These are phyloP conservation scores for Drosophila mettleri DNA, from an alignment of 2,888 invertebrate species.

Conservation along the genomic window DNA sequence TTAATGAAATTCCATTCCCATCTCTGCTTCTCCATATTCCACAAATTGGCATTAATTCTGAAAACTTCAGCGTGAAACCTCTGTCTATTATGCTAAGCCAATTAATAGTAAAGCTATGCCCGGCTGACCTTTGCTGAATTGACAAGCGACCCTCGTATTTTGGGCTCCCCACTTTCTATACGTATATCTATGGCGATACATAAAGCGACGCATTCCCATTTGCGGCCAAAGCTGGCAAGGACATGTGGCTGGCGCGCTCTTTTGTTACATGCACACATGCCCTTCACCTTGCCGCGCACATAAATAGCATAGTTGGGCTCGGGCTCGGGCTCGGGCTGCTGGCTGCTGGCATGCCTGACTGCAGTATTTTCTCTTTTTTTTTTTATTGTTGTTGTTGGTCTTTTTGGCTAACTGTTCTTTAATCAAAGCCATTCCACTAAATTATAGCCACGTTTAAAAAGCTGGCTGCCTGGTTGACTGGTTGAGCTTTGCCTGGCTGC, in stretches of 20 bases:
- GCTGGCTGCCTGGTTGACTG: conserved; percentile 11
- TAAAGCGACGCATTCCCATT: conserved; percentile 31
- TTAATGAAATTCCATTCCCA: background rate
- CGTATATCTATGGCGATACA: conserved; percentile 17
- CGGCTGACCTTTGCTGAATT: background rate
- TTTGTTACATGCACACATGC: conserved; percentile 24
- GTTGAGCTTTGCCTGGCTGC: conserved; percentile 9
- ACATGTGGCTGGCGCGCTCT: conserved; percentile 44
- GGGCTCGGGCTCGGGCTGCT: too few relatives aligned
- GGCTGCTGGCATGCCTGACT: conserved; percentile 25
- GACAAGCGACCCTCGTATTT: conserved; percentile 34
- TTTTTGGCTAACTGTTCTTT: conserved; percentile 39
- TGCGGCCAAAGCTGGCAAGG: conserved; percentile 47
- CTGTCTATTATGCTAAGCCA: conserved; percentile 4
- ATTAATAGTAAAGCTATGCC: background rate
- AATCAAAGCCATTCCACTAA: conserved; percentile 53
- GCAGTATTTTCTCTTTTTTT: too few relatives aligned
- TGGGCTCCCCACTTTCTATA: background rate
- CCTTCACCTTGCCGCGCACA: conserved; percentile 63
- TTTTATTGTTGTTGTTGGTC: too few relatives aligned
- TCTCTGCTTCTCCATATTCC: background rate
- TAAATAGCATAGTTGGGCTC: conserved; percentile 31
- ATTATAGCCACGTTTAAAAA: conserved; percentile 31
- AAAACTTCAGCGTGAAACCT: conserved; percentile 3
- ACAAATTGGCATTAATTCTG: background rate